Percentiles rank a stretch among this genome's conserved stretches.
These are phyloP conservation scores for Lepidothrix coronata DNA, from an alignment of 2,113 vertebrate genomes.

Conservation along the genomic window DNA sequence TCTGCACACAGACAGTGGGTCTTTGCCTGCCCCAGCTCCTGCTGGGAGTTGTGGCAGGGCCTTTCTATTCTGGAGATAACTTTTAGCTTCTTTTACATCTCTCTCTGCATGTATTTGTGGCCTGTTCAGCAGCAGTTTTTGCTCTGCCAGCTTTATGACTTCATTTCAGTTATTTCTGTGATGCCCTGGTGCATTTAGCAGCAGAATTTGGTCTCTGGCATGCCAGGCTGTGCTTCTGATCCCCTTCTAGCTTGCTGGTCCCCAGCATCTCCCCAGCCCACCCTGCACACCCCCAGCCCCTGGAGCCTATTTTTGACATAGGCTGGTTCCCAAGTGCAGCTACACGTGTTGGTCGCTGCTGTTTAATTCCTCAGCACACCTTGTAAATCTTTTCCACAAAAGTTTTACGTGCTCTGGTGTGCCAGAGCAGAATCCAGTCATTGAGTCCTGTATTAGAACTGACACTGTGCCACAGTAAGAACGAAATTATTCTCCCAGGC, in stretches of 20 bases:
- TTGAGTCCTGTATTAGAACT: fast-evolving
- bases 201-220: not conserved
- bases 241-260: not conserved
- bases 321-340: not conserved
- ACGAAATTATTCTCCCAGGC: not conserved
- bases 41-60: not conserved
- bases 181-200: fast-evolving
- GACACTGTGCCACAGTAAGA: not conserved
- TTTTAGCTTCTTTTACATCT: not conserved
- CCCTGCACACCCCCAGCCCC: not conserved
- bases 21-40: not conserved
- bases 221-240: not conserved
- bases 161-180: not conserved
- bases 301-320: not conserved
- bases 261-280: not conserved
- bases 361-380: not conserved
- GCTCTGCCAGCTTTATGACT: not conserved
- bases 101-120: not conserved
- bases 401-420: not conserved
- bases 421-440: not conserved
- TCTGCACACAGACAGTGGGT: fast-evolving
- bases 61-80: not conserved
- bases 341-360: fast-evolving
- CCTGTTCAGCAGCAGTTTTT: not conserved
- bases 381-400: not conserved